Evolutionary conservation across 1,140 invertebrate genomes (phyloP), one percentile per base, ranked within the genome.

Genomic region (Ostrea denselamellosa): DNA sequence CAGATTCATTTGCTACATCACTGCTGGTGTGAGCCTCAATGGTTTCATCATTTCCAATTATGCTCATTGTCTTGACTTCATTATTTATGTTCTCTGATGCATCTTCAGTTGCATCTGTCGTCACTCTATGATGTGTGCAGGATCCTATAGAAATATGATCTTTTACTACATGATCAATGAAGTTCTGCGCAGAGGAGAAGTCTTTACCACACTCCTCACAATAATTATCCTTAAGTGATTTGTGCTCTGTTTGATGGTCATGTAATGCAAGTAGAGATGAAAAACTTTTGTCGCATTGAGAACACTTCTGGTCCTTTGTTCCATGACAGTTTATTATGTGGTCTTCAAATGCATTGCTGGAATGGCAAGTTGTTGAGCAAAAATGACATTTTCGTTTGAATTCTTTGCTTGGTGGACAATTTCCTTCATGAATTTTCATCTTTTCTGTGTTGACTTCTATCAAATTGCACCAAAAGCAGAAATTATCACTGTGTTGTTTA

Each of bases 401-500:
- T 12, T 77, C 68, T 77, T 25, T 25, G 22, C 28, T 25, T 77
- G 28, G 7, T 77, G 68, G 25, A 34, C 68, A 77, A 25, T 34
- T 14, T 25, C 2, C 10, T 77, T 77, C 28, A 77, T 83, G 82
- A 10, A 19, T 8, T 34, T 83, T 51, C 82, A 83, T 83, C 28
- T 83, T 22, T 3, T 3, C 10, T 83, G 44, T 25, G 19, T 53
- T 19, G 52, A 17, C 44, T 19, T 25, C 8, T 5, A 54, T 19
- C 34, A 83, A 22, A n/a, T 52, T 83, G 52, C 82, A 83, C 44
- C 82, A 54, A 52, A 54, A 54, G 82, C 82, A 83, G 44, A 83
- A n/a, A 22, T 83, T 53, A 7, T 52, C 44, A n/a, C 82, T 83
- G 44, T 83, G 82, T 0, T 52, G n/a, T 22, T 53, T 53, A 52